Conservation (phyloP, 2,797 vertebrate genomes). For the Acanthiza pusilla region DNA sequence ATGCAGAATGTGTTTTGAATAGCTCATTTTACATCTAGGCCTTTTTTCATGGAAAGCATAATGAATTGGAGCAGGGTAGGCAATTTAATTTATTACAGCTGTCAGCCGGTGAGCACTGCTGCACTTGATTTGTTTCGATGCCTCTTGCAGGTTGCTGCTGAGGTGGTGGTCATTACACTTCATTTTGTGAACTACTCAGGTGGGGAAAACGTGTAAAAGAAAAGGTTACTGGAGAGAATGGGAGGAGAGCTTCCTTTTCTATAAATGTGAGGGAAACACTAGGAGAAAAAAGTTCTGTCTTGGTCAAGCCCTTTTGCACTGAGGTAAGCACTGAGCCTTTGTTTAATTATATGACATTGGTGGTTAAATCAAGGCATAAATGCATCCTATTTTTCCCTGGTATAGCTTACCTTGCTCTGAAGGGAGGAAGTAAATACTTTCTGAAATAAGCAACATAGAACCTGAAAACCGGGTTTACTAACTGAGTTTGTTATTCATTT, state of each 20-base stretch:
- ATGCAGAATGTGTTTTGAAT: slow-evolving; percentile 44
- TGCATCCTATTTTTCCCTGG: neutral
- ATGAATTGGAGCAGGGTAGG: slow-evolving; percentile 20
- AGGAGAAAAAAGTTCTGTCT: neutral
- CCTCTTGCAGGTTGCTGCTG: neutral
- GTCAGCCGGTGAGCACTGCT: neutral
- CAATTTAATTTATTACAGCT: slow-evolving; percentile 54
- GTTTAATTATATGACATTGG: neutral
- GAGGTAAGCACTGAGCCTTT: neutral
- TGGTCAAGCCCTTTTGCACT: neutral
- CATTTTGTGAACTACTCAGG: slow-evolving; percentile 24
- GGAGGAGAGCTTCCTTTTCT: neutral
- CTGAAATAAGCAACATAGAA: neutral
- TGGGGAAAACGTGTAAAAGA: neutral
- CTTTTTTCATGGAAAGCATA: slow-evolving; percentile 30
- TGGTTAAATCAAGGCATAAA: neutral
- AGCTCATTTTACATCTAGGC: slow-evolving; percentile 36
- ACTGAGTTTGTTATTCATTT: neutral
- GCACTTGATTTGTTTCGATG: neutral
- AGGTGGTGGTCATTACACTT: slow-evolving; percentile 7
- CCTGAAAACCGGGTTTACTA: neutral
- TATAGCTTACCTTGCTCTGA: neutral
- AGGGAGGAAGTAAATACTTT: neutral
- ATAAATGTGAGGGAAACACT: neutral
- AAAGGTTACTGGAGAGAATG: neutral